A percentile compares a stretch with the other conserved stretches of the same genome.
Evolutionary conservation across 2,113 vertebrate species (phyloP).

Genomic region (Gasterosteus aculeatus): DNA sequence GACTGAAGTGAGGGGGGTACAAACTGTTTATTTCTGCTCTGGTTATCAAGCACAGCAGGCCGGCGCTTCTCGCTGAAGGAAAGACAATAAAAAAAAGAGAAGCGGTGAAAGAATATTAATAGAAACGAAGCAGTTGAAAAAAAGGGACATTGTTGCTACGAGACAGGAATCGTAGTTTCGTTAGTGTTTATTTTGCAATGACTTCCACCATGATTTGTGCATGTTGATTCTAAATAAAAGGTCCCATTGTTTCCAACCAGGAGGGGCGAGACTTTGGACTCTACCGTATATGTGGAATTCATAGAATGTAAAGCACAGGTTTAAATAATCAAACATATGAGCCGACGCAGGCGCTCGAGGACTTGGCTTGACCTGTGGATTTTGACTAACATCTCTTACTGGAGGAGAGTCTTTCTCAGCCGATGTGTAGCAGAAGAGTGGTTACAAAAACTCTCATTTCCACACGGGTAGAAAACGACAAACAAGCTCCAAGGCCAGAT

Average conservation of each 20-base stretch:
- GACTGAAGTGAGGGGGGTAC: slow-evolving; percentile 16
- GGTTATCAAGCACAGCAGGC: slow-evolving; percentile 62
- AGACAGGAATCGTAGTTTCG: too few species aligned
- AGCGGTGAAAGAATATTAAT: neutral
- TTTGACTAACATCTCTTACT: neutral
- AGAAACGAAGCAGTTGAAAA: neutral
- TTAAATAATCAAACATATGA: too few species aligned
- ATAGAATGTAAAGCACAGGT: too few species aligned
- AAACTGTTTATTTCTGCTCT: slow-evolving; percentile 74
- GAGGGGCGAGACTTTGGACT: too few species aligned
- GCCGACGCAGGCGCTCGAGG: neutral
- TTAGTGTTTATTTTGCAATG: too few species aligned
- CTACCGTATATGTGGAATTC: too few species aligned
- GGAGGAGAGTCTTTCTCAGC: too few species aligned
- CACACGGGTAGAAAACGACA: neutral
- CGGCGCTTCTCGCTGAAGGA: slow-evolving; percentile 43
- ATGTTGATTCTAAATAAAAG: too few species aligned
- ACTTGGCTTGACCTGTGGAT: neutral
- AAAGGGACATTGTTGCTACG: too few species aligned
- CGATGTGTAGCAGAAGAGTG: neutral
- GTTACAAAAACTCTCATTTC: slow-evolving; percentile 1
- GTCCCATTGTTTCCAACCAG: too few species aligned
- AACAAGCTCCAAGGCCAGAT: slow-evolving; percentile 17
- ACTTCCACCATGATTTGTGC: too few species aligned
- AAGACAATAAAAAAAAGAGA: slow-evolving; percentile 30